Percentiles rank a stretch among this genome's conserved stretches.
Evolutionary conservation across 2,888 invertebrate genomes (phyloP).

Genomic region (Leucozona laternaria): DNA sequence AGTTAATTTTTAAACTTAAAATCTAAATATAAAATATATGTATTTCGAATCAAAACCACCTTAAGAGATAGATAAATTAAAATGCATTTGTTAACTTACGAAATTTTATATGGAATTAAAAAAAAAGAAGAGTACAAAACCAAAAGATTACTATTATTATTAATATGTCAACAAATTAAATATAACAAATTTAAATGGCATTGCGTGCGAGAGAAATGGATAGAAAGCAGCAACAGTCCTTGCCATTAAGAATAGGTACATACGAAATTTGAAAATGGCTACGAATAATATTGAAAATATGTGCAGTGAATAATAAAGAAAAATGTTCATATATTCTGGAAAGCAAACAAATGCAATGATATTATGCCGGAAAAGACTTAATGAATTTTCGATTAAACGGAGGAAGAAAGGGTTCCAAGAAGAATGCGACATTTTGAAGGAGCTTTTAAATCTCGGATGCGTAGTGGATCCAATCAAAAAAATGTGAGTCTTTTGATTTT

Average conservation of each 20-base stretch:
- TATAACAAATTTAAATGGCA: conserved; percentile 36
- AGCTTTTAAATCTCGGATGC: neutral
- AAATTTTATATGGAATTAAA: conserved; percentile 50
- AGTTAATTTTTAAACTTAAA: conserved; percentile 60
- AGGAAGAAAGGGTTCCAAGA: neutral
- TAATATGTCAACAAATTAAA: conserved; percentile 31
- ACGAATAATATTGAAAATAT: conserved; percentile 3
- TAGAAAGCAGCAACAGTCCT: conserved; percentile 12
- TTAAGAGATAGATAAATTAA: conserved; percentile 47
- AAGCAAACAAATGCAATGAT: conserved; percentile 1
- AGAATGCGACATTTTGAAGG: neutral
- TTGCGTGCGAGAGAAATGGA: neutral
- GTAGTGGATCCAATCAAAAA: neutral
- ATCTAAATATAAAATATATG: conserved; percentile 34
- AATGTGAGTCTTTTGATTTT: neutral
- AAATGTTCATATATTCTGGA: neutral
- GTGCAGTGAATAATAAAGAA: conserved; percentile 8
- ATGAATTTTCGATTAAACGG: conserved; percentile 9
- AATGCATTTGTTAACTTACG: conserved; percentile 43
- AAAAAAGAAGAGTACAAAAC: conserved; percentile 57
- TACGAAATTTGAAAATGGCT: conserved; percentile 1
- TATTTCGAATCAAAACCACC: conserved; percentile 63
- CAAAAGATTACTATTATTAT: conserved; percentile 32
- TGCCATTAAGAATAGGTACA: neutral
- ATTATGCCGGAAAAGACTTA: conserved; percentile 38